phyloP scores from a whole-genome alignment of 2,888 invertebrate genomes.

The Troides aeacus region DNA sequence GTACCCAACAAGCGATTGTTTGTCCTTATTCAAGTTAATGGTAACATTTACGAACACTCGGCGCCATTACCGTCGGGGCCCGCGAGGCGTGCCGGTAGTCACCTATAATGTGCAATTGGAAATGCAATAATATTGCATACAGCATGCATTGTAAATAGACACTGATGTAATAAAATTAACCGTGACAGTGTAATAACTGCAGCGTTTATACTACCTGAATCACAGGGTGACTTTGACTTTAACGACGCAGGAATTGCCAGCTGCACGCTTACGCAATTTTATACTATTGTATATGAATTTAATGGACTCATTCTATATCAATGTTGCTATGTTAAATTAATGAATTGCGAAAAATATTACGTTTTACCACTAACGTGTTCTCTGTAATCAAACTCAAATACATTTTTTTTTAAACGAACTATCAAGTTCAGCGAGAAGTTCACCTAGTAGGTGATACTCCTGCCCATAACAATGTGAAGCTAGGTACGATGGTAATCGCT shows the following conservation, averaged over 20 bases:
- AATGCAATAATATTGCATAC: conserved; percentile 17
- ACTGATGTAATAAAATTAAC: conserved; percentile 30
- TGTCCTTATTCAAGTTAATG: conserved; percentile 15
- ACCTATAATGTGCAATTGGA: conserved; percentile 28
- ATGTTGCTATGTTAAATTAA: not conserved
- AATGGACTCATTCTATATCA: not conserved
- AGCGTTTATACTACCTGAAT: conserved; percentile 19
- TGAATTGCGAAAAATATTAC: not conserved
- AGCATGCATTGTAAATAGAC: conserved; percentile 27
- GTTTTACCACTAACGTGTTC: too few relatives aligned
- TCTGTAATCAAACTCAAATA: too few relatives aligned
- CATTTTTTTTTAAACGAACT: too few relatives aligned
- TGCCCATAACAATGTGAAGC: too few relatives aligned
- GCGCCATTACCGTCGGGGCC: conserved; percentile 21
- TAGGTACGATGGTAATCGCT: too few relatives aligned
- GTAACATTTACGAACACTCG: conserved; percentile 19
- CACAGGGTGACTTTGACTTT: conserved; percentile 27
- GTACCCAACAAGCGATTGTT: conserved; percentile 7
- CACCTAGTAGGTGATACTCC: too few relatives aligned
- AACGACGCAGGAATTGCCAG: conserved; percentile 16
- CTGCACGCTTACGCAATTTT: conserved; percentile 23
- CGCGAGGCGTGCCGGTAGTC: conserved; percentile 22
- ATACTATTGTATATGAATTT: conserved; percentile 1
- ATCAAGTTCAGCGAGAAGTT: too few relatives aligned
- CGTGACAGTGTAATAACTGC: conserved; percentile 26